Evolutionary conservation across 2,797 vertebrate species (phyloP), one percentile per base, ranked within the genome.

Genomic region (Dryobates pubescens): DNA sequence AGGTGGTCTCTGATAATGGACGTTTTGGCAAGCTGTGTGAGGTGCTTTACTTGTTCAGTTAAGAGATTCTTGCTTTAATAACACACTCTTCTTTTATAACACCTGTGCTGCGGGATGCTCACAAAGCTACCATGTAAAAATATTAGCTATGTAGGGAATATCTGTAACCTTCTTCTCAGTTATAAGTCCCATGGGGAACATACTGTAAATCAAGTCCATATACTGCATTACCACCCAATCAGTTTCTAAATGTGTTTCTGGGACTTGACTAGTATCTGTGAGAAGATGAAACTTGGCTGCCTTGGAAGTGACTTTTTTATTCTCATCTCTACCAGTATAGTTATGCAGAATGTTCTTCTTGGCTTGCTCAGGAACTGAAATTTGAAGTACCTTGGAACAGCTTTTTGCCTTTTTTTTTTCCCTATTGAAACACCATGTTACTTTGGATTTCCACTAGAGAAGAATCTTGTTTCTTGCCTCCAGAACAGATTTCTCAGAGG

Each of bases 1-100:
- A 82, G 72, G 78, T 85, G 72, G 49, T 82, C 45, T 93, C 38
- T 88, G 62, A n/a, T 76, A 82, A 85, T 58, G 75, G 72, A 59
- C 0, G 0, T 77, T 91, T 93, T 79, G 58, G 65, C 68, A 93
- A 85, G 58, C 29, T 51, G 4, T 23, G 14, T 71, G 77, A 92
- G 38, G 47, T 88, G 32, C 32, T 94, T 86, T 75, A 32, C 32
- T 80, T 80, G 45, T 49, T 89, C 51, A 65, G 22, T 75, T 67
- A 53, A 53, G 6, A 8, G 59, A 78, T 81, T 79, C 59, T 81
- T 81, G 9, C 34, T 91, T 86, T 79, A 92, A 77, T 86, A 73
- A 85, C 54, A 29, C 8, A 13, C 10, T 85, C 17, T n/a, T 58
- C 13, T 63, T 54, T 27, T 34, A 15, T 17, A 68, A 34, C 27